Evolutionary conservation across 2,797 vertebrate genomes (phyloP).

Genomic region (Hybognathus amarus): DNA sequence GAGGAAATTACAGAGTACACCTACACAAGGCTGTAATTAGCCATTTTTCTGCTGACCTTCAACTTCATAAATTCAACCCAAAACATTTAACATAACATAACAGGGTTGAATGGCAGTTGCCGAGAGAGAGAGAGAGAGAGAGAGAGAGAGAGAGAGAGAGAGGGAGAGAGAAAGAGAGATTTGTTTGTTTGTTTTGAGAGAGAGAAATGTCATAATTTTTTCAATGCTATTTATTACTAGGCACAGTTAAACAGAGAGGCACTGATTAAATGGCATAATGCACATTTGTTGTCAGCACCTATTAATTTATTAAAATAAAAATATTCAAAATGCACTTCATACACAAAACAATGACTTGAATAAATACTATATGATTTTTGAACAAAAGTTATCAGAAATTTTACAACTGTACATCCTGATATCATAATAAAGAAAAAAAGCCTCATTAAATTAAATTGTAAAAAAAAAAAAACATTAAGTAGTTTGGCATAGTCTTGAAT

Average conservation of each 20-base stretch:
- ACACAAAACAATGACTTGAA: too few relatives aligned
- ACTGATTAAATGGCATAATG: conserved; percentile 33
- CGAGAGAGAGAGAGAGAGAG: neutral
- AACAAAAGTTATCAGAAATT: neutral
- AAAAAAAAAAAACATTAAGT: too few relatives aligned
- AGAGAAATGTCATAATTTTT: neutral
- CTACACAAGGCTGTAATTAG: conserved; percentile 24
- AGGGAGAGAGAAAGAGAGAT: neutral
- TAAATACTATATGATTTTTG: too few relatives aligned
- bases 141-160: too few relatives aligned
- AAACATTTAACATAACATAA: conserved; percentile 14
- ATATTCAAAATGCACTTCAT: neutral
- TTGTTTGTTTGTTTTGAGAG: neutral
- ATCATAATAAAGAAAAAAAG: neutral
- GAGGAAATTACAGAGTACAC: neutral
- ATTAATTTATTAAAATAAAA: neutral
- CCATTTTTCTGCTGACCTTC: conserved; percentile 21
- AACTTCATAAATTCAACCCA: conserved; percentile 16
- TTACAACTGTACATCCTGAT: neutral
- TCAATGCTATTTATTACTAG: conserved; percentile 76
- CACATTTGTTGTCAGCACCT: neutral
- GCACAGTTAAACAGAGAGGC: conserved; percentile 77
- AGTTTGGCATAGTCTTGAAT: too few relatives aligned
- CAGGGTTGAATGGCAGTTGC: neutral
- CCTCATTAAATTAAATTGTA: neutral